Evolutionary conservation across 2,113 vertebrate genomes (phyloP), one percentile per base, ranked within the genome.

Genomic region (Andinoacara biseriatus): DNA sequence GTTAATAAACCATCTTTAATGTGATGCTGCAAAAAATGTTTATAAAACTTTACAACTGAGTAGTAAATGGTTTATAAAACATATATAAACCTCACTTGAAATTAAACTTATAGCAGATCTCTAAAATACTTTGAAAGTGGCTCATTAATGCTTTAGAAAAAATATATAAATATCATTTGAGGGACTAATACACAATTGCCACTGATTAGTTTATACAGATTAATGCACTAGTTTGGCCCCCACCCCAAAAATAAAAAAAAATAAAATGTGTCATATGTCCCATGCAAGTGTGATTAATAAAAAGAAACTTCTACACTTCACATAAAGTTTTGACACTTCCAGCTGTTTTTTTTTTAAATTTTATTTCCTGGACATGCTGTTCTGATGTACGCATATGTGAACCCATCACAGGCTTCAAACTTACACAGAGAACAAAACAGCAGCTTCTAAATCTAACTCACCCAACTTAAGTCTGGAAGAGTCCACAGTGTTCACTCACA

Each of bases 311-410:
- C 0, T 18, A 29, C 26, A 29, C 63, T 29, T 46, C 24, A 10
- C 24, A 69, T 4, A 52, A 49, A 31, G 26, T 52, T 29, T 29
- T 20, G 10, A 69, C 4, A 29, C 15, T 31, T 49, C 43, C 43
- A 52, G 15, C 17, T 69, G 18, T 13, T 18, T 69, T 13, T 18
- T 69, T 26, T 26, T 26, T 26, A 20, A 29, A 17, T 8, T 52
- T 69, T 69, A 49, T 43, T 69, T 69, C 24, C 65, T 69, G 24
- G 65, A 52, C 18, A 20, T 52, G 43, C 43, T 52, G 63, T 67
- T 67, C 40, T 67, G 63, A 67, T 10, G 14, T 46, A 14, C 3
- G 15, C 5, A 0, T 49, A 69, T 0, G 43, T 29, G 65, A 29
- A 22, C 29, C 24, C 43, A 52, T 69, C 49, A 5, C n/a, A 4